A percentile compares a stretch with the other conserved stretches of the same genome.
Conservation (phyloP, 1,140 invertebrate species). For the Trichomalopsis sarcophagae region DNA sequence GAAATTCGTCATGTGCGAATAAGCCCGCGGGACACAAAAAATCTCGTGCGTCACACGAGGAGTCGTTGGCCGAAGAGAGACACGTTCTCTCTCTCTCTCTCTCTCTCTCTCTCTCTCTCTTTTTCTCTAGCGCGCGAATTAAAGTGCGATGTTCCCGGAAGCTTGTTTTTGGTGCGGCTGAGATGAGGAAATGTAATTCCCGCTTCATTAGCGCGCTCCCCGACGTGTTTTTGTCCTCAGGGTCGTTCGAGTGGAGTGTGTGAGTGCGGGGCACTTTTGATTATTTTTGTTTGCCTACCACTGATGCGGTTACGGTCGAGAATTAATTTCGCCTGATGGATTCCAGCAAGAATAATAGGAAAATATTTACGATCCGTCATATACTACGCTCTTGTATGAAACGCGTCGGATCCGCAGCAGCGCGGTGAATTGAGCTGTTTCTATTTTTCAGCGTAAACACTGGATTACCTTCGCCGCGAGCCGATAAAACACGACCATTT, state of each 20-base stretch:
- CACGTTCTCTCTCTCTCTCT: background rate
- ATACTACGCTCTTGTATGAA: too few relatives aligned
- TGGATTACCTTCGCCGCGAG: too few relatives aligned
- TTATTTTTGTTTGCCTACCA: background rate
- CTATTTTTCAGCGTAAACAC: too few relatives aligned
- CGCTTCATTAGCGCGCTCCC: background rate
- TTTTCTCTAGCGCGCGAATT: background rate
- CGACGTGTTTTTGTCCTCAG: background rate
- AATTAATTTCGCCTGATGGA: background rate
- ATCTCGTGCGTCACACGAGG: conserved; percentile 12
- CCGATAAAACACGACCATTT: too few relatives aligned
- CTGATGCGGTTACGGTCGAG: background rate
- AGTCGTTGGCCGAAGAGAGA: background rate
- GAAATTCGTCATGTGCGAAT: background rate
- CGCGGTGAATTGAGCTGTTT: too few relatives aligned
- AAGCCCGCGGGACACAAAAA: background rate
- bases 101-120: too few relatives aligned
- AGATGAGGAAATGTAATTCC: background rate
- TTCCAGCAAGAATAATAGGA: background rate
- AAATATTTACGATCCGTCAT: too few relatives aligned
- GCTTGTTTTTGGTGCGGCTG: background rate
- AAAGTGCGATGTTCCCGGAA: background rate
- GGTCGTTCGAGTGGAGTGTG: background rate
- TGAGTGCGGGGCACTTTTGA: background rate
- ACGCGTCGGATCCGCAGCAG: too few relatives aligned